Evolutionary conservation across 2,797 vertebrate species (phyloP).

Genomic region (Alectoris magna): DNA sequence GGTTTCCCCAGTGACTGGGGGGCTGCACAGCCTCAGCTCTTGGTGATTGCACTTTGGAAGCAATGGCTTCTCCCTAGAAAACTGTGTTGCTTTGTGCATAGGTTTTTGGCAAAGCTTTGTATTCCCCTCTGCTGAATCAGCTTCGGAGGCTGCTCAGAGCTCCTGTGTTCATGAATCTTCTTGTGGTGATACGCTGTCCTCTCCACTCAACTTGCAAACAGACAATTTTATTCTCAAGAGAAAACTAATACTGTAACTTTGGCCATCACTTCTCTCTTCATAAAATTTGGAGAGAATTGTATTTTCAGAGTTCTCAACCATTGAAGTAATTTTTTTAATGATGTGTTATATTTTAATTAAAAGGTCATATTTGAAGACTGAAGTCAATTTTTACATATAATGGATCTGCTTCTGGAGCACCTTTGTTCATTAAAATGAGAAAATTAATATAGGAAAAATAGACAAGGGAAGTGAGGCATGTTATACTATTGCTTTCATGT

Average conservation of each 20-base stretch:
- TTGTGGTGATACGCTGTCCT: not conserved
- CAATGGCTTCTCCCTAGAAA: not conserved
- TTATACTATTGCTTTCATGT: constrained; percentile 69
- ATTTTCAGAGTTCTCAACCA: not conserved
- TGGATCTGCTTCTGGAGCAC: constrained; percentile 49
- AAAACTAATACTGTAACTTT: not conserved
- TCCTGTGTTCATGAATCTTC: rapidly evolving
- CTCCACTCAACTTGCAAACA: not conserved
- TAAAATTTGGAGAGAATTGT: not conserved
- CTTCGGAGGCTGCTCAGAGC: rapidly evolving
- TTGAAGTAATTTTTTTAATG: constrained; percentile 5
- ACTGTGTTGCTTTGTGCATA: not conserved
- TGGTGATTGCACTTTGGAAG: no score
- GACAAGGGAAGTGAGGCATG: constrained; percentile 64
- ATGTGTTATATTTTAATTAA: constrained; percentile 57
- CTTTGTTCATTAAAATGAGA: constrained; percentile 75
- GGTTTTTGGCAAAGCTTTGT: not conserved
- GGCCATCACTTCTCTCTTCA: not conserved
- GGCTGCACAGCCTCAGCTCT: not conserved
- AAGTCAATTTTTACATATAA: constrained; percentile 35
- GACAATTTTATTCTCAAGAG: not conserved
- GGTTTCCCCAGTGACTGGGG: not conserved
- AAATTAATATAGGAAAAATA: constrained; percentile 71
- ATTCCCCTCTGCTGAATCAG: not conserved
- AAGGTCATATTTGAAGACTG: constrained; percentile 51